Evolutionary conservation across 2,113 vertebrate species (phyloP), one percentile per base, ranked within the genome.

Genomic region (Notiomystis cincta): DNA sequence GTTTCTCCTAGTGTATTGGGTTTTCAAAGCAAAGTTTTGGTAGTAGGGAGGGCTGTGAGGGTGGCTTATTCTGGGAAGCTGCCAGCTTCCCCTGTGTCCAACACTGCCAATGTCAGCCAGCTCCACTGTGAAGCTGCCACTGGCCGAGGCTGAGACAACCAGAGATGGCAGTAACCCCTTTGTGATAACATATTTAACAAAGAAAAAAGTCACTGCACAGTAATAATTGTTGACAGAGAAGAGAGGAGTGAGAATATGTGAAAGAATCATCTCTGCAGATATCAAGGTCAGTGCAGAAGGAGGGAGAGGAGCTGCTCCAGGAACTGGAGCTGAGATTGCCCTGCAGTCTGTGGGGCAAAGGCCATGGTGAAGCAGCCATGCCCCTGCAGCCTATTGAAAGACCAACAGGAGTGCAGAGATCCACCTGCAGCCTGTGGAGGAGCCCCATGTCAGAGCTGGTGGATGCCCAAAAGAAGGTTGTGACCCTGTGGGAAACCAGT

Each of bases 91-190:
- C 27, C 11, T 7, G 5, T 45, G 14, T 64, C 22, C n/a, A 45
- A 1, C 17, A 45, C 7, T 54, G 28, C 35, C 40, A 12, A 0
- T 37, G 38, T 44, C 21, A 53, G 31, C 21, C 2, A 1, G 31
- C 66, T 61, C 48, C 28, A 47, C 18, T 37, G 2, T 44, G 22
- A 22, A 35, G 15, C 45, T 18, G 9, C 20, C 25, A 10, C 31
- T 71, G 33, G 27, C 11, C 21, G 20, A 11, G 47, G 33, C 67
- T 54, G 48, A 54, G 40, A 11, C 33, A 44, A 9, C 33, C 67
- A 64, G 40, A 53, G 40, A 25, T 33, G 14, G 17, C 7, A 42
- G 24, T 15, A 51, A 35, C 31, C 15, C 33, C 57, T 72, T 23
- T 33, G 56, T 33, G 57, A 22, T 33, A 18, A 54, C 22, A 22